Base-by-base conservation (phyloP, 2,888 invertebrate genomes). In the Celastrina argiolus region DNA sequence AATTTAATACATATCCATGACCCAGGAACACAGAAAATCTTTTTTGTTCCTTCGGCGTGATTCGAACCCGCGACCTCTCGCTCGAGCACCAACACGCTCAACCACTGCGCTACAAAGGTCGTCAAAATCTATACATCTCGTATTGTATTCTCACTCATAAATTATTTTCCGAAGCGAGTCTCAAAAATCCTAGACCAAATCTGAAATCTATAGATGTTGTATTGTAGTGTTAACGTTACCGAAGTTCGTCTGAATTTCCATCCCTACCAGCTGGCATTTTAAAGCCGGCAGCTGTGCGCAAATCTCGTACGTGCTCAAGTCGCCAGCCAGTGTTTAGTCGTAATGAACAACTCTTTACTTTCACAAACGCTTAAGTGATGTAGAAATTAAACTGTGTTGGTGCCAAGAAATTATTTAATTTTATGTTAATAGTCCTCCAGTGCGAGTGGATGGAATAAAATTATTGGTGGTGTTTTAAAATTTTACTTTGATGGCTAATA, bases 271-370 rank as follows among this genome's bases (percentile, higher is more conserved):
- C 65, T 66, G 58, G 56, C 66, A 63, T 42, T 68, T 65, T 66
- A 68, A 61, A 67, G 66, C 66, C 69, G 70, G 66, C 75, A 75
- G 74, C 75, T 76, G 75, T 73, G 74, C 73, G 74, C 75, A 82
- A 85, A 85, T 84, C 83, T 81, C 71, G 82, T 84, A 84, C 87
- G 87, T 88, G 85, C 81, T 84, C 79, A 82, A 84, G 83, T 75
- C 73, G 74, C 73, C 72, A 70, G 76, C 72, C 69, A 68, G 74
- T 79, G 78, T 81, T 82, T 79, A 76, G 77, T 77, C 78, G 78
- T 87, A 86, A 87, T 87, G 82, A 87, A 85, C 82, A 81, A 78
- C 74, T 73, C 71, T 72, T 72, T 73, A 73, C 70, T 70, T 66
- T 67, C 69, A 70, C 66, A 64, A 66, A 69, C 70, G 18, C 66